Evolutionary conservation across 2,797 vertebrate genomes (phyloP).

Genomic region (Eulemur rubriventer): DNA sequence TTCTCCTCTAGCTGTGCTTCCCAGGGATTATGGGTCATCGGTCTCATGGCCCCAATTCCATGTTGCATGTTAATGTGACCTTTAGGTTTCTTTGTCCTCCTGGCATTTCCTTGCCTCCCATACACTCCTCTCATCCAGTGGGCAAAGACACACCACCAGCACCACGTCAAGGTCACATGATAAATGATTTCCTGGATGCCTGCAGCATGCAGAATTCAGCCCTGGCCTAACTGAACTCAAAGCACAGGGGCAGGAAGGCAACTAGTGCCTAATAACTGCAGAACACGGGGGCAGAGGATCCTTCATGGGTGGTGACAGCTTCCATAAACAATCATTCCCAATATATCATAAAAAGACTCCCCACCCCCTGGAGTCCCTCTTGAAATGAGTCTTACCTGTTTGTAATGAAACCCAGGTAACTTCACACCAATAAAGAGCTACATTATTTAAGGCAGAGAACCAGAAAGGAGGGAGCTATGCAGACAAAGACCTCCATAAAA

Average conservation of each 20-base stretch:
- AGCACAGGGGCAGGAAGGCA: not conserved
- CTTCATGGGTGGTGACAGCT: not conserved
- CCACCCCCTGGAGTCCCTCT: not conserved
- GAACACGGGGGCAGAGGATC: not conserved
- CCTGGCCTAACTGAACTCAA: not conserved
- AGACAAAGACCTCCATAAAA: not conserved
- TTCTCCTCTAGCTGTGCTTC: no score
- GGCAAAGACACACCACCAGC: not conserved
- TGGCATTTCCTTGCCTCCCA: no score
- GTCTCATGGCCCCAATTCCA: no score
- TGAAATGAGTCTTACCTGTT: not conserved
- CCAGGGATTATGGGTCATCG: no score
- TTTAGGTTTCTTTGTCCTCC: no score
- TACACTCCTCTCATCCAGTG: no score
- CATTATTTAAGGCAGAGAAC: not conserved
- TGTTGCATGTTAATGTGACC: no score
- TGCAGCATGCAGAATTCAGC: not conserved
- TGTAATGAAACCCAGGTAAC: not conserved
- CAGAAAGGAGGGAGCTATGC: not conserved
- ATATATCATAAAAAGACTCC: not conserved
- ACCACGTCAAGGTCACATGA: not conserved
- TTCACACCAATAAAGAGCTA: not conserved
- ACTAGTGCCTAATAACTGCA: not conserved
- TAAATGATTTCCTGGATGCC: not conserved
- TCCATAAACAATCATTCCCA: not conserved